A percentile compares a stretch with the other conserved stretches of the same genome.
These are phyloP conservation scores for Pelecanus crispus DNA, from an alignment of 2,113 vertebrate species.

Conservation along the genomic window DNA sequence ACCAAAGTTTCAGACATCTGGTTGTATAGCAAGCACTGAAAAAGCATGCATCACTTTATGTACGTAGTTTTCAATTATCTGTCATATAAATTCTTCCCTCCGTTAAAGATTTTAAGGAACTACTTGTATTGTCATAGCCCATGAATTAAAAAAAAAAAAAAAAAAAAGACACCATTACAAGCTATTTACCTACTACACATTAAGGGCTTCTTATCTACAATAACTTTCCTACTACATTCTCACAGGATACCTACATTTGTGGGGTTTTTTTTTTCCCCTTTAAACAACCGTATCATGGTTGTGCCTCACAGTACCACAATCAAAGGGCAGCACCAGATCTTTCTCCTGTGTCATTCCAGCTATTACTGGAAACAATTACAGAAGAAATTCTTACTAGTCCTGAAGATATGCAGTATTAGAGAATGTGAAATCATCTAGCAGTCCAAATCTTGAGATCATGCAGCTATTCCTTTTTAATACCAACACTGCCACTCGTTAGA, in stretches of 20 bases:
- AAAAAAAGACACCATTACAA: neutral
- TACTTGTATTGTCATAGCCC: neutral
- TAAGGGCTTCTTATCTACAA: neutral
- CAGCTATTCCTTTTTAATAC: neutral
- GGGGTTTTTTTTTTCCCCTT: too few relatives aligned
- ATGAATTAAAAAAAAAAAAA: neutral
- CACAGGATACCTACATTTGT: neutral
- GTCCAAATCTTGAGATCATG: neutral
- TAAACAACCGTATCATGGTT: too few relatives aligned
- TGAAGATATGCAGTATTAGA: neutral
- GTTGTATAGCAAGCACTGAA: neutral
- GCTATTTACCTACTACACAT: neutral
- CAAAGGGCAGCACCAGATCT: neutral
- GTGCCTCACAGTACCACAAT: too few relatives aligned
- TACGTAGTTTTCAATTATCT: neutral
- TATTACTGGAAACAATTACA: rapidly evolving
- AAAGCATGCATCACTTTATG: neutral
- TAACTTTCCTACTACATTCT: neutral
- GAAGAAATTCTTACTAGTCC: neutral
- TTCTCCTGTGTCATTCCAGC: neutral
- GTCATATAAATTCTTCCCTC: neutral
- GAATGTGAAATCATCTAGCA: neutral
- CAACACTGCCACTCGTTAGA: neutral
- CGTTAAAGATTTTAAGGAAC: neutral
- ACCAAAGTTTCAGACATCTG: neutral